These are phyloP conservation scores for Phataginus tricuspis DNA, from an alignment of 2,797 vertebrate species.

Conservation along the genomic window DNA sequence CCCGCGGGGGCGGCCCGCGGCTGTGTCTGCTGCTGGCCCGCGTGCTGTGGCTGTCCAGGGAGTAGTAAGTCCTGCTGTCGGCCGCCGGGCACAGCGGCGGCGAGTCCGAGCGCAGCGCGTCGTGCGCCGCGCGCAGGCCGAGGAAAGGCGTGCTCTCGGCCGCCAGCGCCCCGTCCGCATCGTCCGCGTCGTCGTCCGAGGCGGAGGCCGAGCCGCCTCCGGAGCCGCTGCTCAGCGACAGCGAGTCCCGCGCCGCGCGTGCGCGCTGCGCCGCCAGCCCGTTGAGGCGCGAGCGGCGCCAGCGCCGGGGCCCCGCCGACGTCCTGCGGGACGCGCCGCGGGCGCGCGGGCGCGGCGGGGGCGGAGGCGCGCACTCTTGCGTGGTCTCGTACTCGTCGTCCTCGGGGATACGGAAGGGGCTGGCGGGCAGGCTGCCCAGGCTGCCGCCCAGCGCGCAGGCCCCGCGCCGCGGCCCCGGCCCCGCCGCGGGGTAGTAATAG, in stretches of 20 bases:
- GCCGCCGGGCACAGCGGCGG: conserved; percentile 91
- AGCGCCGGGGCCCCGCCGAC: conserved; percentile 91
- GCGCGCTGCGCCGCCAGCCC: conserved; percentile 95
- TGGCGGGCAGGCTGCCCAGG: conserved; percentile 94
- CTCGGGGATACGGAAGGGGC: conserved; percentile 95
- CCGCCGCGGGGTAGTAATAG: conserved; percentile 93
- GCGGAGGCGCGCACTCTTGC: conserved; percentile 95
- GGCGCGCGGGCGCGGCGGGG: conserved; percentile 88
- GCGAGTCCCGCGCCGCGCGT: conserved; percentile 92
- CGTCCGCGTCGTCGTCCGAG: conserved; percentile 91
- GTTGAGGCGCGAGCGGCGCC: conserved; percentile 96
- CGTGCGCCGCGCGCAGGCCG: conserved; percentile 94
- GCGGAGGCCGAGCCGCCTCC: conserved; percentile 95
- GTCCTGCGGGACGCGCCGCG: conserved; percentile 94
- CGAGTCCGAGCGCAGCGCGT: conserved; percentile 89
- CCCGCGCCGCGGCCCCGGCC: conserved; percentile 93
- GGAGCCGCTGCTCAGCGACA: conserved; percentile 96
- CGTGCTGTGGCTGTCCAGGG: conserved; percentile 90
- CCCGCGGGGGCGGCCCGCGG: conserved; percentile 90
- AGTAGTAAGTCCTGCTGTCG: conserved; percentile 96
- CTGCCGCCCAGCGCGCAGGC: conserved; percentile 94
- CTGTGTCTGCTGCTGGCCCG: conserved; percentile 89
- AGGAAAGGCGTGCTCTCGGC: conserved; percentile 98
- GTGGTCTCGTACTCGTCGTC: conserved; percentile 98
- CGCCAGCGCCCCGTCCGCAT: conserved; percentile 95